These are phyloP conservation scores for Rhingia campestris DNA, from an alignment of 2,888 invertebrate genomes.

Conservation along the genomic window DNA sequence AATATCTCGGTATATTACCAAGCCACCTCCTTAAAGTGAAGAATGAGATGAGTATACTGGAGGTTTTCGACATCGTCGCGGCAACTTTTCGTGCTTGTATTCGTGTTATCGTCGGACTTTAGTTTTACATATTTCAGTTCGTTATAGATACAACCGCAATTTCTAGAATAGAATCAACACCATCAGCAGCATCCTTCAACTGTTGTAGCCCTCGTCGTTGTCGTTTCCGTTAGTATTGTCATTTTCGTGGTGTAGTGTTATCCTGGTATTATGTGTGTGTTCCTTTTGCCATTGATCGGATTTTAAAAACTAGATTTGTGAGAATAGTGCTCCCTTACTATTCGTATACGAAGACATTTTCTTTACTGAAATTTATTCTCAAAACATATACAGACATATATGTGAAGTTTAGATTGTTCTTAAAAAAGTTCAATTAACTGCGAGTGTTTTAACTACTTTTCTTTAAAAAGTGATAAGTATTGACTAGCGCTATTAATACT, in stretches of 20 bases:
- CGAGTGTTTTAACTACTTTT: not conserved
- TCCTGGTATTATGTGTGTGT: constrained; percentile 55
- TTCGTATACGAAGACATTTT: constrained; percentile 9
- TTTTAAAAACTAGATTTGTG: constrained; percentile 55
- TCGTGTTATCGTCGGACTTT: constrained; percentile 60
- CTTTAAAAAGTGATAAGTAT: no score
- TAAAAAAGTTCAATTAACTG: not conserved
- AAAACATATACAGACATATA: not conserved
- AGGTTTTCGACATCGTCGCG: constrained; percentile 69
- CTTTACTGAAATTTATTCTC: not conserved
- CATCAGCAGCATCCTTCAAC: constrained; percentile 41
- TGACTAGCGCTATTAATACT: no score
- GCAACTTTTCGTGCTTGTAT: constrained; percentile 68
- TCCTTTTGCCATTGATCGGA: constrained; percentile 60
- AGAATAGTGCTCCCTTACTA: constrained; percentile 32
- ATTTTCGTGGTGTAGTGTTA: constrained; percentile 41
- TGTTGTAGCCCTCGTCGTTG: constrained; percentile 21
- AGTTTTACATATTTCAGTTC: constrained; percentile 60
- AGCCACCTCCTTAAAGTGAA: constrained; percentile 24
- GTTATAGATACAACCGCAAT: constrained; percentile 61
- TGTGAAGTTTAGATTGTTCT: not conserved
- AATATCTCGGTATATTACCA: constrained; percentile 51
- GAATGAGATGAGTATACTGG: constrained; percentile 41
- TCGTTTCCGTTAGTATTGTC: constrained; percentile 44
- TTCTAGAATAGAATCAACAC: constrained; percentile 39